phyloP scores from a whole-genome alignment of 2,797 vertebrate genomes.

The Semotilus atromaculatus region DNA sequence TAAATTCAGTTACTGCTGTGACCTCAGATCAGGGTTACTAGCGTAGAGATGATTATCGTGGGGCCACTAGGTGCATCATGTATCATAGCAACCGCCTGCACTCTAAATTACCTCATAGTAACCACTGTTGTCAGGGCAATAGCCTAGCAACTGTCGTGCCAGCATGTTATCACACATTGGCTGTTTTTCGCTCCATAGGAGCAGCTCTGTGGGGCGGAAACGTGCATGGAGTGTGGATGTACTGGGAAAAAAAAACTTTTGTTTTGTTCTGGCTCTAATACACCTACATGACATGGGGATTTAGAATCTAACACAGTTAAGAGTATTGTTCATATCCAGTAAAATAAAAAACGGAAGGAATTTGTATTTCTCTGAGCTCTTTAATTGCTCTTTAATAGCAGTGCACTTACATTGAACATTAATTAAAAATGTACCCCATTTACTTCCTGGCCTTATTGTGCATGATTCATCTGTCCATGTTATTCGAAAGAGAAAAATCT shows the following conservation, averaged over 20 bases:
- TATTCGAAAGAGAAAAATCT: neutral
- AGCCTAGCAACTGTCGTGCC: conserved; percentile 66
- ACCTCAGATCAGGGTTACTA: conserved; percentile 37
- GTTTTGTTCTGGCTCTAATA: conserved; percentile 3
- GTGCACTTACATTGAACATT: conserved; percentile 9
- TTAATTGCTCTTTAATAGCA: neutral
- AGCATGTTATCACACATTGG: conserved; percentile 53
- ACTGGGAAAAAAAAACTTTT: neutral
- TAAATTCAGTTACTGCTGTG: conserved; percentile 15
- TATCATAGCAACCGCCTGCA: conserved; percentile 39
- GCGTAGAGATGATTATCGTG: conserved; percentile 17
- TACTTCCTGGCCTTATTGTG: neutral
- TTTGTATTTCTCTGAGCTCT: neutral
- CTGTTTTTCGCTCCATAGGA: conserved; percentile 35
- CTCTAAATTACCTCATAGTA: conserved; percentile 53
- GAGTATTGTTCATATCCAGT: neutral
- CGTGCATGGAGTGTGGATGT: neutral
- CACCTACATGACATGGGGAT: neutral
- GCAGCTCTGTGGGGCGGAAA: neutral
- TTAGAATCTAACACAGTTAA: neutral
- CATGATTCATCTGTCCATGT: neutral
- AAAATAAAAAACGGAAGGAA: neutral
- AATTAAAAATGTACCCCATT: neutral
- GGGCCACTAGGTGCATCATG: conserved; percentile 28
- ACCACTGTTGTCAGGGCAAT: conserved; percentile 49